Conservation (phyloP, 2,113 vertebrate genomes). For the Rhombomys opimus region DNA sequence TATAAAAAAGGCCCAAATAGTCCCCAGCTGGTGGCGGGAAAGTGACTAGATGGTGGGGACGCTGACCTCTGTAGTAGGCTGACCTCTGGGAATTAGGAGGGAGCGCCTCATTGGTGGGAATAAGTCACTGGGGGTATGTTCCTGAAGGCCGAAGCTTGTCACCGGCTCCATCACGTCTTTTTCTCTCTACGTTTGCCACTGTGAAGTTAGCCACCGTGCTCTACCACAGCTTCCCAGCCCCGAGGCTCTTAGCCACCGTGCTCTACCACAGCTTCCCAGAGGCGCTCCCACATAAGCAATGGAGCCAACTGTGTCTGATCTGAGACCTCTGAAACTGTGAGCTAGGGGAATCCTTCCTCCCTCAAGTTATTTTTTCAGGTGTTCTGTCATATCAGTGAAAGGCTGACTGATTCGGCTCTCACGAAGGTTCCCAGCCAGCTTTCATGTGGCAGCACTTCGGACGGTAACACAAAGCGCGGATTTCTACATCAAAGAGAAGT, state of each 20-base stretch:
- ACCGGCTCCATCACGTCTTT: not conserved
- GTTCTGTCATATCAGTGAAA: not conserved
- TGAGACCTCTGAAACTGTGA: not conserved
- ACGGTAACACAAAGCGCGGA: constrained; percentile 27
- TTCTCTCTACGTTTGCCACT: no score
- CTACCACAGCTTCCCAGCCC: not conserved
- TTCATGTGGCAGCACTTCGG: constrained; percentile 55
- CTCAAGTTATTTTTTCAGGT: not conserved
- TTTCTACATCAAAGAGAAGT: constrained; percentile 63
- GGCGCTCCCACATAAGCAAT: not conserved
- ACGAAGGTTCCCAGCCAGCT: not conserved
- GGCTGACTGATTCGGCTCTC: not conserved
- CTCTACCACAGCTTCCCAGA: not conserved
- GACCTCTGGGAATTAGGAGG: not conserved
- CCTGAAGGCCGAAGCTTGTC: not conserved
- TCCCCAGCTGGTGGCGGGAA: not conserved
- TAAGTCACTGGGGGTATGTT: not conserved
- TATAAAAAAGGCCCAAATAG: not conserved
- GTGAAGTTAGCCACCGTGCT: not conserved
- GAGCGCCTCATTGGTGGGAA: not conserved
- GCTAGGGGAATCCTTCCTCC: not conserved
- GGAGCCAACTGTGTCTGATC: not conserved
- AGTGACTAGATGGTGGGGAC: not conserved
- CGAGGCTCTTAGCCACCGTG: not conserved
- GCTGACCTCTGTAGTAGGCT: not conserved